Evolutionary conservation across 2,113 vertebrate genomes (phyloP), one percentile per base, ranked within the genome.

Genomic region (Apteryx mantelli): DNA sequence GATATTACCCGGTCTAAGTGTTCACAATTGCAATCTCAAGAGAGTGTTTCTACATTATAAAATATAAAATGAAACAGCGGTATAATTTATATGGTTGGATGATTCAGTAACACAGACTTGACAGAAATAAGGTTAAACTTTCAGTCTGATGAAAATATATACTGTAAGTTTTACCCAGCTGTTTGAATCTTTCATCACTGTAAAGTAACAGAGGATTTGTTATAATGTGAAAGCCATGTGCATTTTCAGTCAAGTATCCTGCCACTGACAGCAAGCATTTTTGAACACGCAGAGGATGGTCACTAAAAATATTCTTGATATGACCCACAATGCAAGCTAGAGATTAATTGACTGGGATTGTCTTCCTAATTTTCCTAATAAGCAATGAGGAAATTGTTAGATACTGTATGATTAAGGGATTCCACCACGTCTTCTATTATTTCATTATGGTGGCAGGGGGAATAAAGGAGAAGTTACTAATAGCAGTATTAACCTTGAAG

Each of bases 261-360:
- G 16, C 9, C 5, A 3, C 7, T 81, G 61, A 61, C 13, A 55
- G 65, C 6, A 2, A 1, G 4, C 2, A 7, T 64, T 79, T 63
- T 68, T 44, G 7, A 64, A 64, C 0, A 0, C 60, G 75, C 63
- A 64, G 6, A 52, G 5, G 28, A 4, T 42, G 10, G 18, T 68
- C 52, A 46, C 16, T 30, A 77, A 81, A 12, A 91, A 61, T 56
- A 84, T 85, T 73, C 26, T 84, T 70, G 48, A 63, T 64, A 42
- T 17, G 10, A 82, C 50, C 3, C 52, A 81, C 82, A 82, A n/a
- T 82, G 46, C 13, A 89, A 93, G 38, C 7, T 21, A 36, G 24
- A 79, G 17, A 64, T 50, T 82, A 44, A 68, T 42, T 85, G 38
- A 21, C 32, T 64, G 40, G 14, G 11, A 68, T 52, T 75, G 28